These are phyloP conservation scores for Celastrina argiolus DNA, from an alignment of 2,888 invertebrate species.

Conservation along the genomic window DNA sequence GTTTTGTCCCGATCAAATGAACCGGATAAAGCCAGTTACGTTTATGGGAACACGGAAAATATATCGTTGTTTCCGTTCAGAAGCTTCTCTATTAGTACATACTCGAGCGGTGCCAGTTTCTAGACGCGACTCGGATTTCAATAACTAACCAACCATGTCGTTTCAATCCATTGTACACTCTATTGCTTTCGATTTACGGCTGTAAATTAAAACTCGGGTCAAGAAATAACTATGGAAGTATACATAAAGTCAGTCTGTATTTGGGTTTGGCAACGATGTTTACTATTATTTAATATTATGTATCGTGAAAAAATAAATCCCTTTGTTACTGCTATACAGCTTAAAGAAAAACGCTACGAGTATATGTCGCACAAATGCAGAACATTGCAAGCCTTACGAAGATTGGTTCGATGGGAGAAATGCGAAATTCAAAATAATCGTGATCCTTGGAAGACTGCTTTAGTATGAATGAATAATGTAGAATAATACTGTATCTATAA, in stretches of 20 bases:
- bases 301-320: conserved; percentile 28
- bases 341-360: conserved; percentile 18
- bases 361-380: conserved; percentile 20
- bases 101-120: neutral
- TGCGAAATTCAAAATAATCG: conserved; percentile 41
- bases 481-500: conserved; percentile 59
- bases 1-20: neutral
- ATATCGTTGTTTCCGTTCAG: neutral
- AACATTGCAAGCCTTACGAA: conserved; percentile 17
- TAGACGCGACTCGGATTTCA: conserved; percentile 7
- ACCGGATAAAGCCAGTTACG: neutral
- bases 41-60: too few relatives aligned
- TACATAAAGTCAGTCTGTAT: conserved; percentile 73
- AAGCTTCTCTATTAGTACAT: neutral
- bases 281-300: conserved; percentile 46
- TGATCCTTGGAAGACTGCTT: conserved; percentile 69
- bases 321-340: conserved; percentile 16
- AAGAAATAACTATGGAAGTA: conserved; percentile 57
- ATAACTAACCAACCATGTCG: conserved; percentile 16
- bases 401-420: conserved; percentile 28
- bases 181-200: conserved; percentile 26
- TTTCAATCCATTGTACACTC: conserved; percentile 15
- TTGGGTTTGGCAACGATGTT: conserved; percentile 72
- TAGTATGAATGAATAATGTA: conserved; percentile 55
- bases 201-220: conserved; percentile 43